Conservation (phyloP, 2,888 invertebrate species). For the Danaus chrysippus region DNA sequence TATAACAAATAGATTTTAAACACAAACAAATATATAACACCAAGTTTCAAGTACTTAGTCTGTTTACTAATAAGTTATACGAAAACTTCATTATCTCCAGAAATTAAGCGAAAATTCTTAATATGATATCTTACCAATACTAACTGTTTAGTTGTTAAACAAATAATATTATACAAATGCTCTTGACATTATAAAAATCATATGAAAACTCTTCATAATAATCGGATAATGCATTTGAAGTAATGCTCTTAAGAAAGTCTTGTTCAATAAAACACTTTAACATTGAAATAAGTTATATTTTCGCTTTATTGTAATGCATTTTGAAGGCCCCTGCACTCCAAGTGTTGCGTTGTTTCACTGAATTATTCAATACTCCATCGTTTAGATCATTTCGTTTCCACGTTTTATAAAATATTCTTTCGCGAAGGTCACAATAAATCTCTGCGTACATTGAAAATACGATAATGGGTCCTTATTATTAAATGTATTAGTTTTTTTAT, state of each 20-base stretch:
- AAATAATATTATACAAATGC: background rate
- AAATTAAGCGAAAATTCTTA: too few species aligned
- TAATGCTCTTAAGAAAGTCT: background rate
- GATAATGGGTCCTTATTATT: background rate
- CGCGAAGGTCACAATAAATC: conserved; percentile 33
- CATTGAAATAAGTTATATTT: conserved; percentile 18
- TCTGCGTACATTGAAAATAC: conserved; percentile 40
- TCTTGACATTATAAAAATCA: conserved; percentile 2
- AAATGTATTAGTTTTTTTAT: background rate
- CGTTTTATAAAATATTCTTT: conserved; percentile 36
- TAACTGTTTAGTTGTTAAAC: background rate
- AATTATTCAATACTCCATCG: conserved; percentile 60
- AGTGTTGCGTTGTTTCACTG: conserved; percentile 54
- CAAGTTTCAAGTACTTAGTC: too few species aligned
- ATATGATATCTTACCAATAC: too few species aligned
- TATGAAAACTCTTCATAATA: background rate
- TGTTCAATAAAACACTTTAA: background rate
- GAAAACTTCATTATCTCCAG: too few species aligned
- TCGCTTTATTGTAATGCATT: conserved; percentile 46
- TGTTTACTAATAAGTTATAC: too few species aligned
- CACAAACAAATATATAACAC: too few species aligned
- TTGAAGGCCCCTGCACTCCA: conserved; percentile 48
- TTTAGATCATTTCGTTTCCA: conserved; percentile 41
- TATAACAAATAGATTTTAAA: too few species aligned
- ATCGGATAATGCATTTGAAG: background rate